Percentiles rank a stretch among this genome's conserved stretches.
phyloP scores from a whole-genome alignment of 2,113 vertebrate species.

The Anarhynchus alexandrinus region DNA sequence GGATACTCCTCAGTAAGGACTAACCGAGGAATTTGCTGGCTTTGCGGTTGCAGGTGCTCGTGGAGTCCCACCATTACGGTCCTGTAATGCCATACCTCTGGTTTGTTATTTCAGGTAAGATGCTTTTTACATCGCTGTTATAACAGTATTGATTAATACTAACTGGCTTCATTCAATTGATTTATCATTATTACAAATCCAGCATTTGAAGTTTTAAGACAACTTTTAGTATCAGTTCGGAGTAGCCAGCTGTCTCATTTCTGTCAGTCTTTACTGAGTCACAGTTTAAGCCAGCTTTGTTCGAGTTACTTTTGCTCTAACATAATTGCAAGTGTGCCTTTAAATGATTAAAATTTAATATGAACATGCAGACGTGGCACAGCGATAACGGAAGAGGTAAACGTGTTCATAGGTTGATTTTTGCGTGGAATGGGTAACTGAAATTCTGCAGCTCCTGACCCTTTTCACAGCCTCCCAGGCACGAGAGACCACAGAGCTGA shows the following conservation, averaged over 20 bases:
- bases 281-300: background rate
- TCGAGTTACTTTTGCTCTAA: background rate
- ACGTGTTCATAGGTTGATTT: background rate
- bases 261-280: background rate
- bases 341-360: constrained; percentile 45
- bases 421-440: background rate
- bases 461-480: background rate
- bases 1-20: background rate
- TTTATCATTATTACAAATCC: background rate
- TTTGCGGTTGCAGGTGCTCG: fast-evolving
- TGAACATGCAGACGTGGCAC: background rate
- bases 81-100: background rate
- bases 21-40: background rate
- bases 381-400: background rate
- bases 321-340: background rate
- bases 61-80: background rate
- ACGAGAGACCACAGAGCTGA: background rate
- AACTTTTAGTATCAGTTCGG: background rate
- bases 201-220: background rate
- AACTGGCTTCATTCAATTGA: background rate
- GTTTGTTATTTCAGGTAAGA: background rate
- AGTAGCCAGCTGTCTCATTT: background rate
- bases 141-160: background rate
- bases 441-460: background rate
- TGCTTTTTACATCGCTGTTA: background rate